phyloP scores from a whole-genome alignment of 2,888 invertebrate species.

The Caenorhabditis angaria region DNA sequence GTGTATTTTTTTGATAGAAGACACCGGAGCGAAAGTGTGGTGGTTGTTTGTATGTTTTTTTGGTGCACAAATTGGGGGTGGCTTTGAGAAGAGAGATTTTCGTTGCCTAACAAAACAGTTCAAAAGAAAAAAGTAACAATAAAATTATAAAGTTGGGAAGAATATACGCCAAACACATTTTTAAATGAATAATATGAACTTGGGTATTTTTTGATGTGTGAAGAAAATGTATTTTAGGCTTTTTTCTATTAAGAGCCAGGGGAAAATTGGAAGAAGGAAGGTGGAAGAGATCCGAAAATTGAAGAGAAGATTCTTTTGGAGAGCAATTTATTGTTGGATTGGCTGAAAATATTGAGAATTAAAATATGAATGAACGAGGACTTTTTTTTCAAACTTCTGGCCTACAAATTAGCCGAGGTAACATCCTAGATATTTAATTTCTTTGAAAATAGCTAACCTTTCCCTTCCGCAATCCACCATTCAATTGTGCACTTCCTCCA shows the following conservation, averaged over 20 bases:
- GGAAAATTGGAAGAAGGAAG: not conserved
- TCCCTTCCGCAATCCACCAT: not conserved
- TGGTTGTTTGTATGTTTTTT: too few relatives aligned
- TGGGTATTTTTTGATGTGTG: slow-evolving; percentile 2
- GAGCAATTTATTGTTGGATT: not conserved
- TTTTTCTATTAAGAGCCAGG: not conserved
- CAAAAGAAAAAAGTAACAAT: too few relatives aligned
- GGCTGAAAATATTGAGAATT: not conserved
- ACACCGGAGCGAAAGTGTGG: not conserved
- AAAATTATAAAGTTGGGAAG: not conserved
- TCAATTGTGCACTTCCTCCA: not conserved
- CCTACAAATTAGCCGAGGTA: too few relatives aligned
- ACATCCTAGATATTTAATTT: too few relatives aligned
- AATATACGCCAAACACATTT: not conserved
- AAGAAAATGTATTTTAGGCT: not conserved
- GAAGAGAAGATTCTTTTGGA: not conserved
- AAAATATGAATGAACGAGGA: too few relatives aligned
- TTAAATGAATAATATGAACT: not conserved
- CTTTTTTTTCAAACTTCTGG: too few relatives aligned
- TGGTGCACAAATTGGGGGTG: not conserved
- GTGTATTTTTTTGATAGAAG: not conserved
- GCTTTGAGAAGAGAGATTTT: not conserved
- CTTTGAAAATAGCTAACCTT: not conserved
- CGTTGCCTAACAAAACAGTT: not conserved
- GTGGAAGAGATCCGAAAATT: not conserved